Evolutionary conservation across 2,113 vertebrate genomes (phyloP).

Genomic region (Tympanuchus pallidicinctus): DNA sequence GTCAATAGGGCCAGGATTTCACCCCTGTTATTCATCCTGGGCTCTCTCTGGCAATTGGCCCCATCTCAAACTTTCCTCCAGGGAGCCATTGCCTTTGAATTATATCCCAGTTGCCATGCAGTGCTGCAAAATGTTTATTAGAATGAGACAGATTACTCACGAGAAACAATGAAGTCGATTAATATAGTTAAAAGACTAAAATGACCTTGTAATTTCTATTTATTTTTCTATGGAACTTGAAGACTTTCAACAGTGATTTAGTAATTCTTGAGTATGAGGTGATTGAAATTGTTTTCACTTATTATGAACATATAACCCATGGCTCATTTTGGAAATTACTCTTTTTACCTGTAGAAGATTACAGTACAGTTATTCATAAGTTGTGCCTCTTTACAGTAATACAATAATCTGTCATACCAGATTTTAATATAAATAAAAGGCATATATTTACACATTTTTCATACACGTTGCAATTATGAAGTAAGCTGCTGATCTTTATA

Average conservation of each 20-base stretch:
- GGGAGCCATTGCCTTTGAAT: constrained; percentile 31
- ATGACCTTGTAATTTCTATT: neutral
- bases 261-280: neutral
- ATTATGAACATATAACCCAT: neutral
- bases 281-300: neutral
- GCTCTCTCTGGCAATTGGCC: neutral
- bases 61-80: constrained; percentile 21
- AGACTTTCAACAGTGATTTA: neutral
- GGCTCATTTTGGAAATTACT: neutral
- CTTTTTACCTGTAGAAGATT: neutral
- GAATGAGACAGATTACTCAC: neutral
- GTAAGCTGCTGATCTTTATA: neutral
- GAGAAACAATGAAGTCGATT: neutral
- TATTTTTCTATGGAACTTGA: neutral
- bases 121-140: neutral
- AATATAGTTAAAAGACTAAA: neutral
- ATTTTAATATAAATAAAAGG: neutral
- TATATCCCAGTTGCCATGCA: neutral
- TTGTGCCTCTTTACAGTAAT: neutral
- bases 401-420: neutral
- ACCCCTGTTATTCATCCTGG: constrained; percentile 25
- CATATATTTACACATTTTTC: neutral
- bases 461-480: neutral
- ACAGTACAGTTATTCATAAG: neutral
- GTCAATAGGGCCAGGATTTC: constrained; percentile 12